Conservation (phyloP, 2,113 vertebrate species). For the Myotis brandtii region DNA sequence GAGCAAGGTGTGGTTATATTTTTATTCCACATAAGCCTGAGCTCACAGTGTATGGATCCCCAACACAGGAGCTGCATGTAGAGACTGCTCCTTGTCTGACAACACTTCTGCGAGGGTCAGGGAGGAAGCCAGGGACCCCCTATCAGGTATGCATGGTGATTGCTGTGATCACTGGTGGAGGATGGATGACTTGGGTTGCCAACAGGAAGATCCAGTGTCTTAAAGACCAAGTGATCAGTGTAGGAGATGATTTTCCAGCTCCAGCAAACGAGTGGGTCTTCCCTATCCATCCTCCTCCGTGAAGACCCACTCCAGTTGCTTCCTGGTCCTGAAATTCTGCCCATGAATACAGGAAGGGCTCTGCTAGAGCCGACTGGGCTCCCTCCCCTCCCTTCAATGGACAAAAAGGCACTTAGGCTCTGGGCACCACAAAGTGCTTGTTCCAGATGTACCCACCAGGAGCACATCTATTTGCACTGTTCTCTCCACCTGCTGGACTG, state of each 20-base stretch:
- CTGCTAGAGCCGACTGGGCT: background rate
- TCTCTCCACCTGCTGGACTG: background rate
- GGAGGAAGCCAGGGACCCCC: background rate
- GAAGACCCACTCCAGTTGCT: background rate
- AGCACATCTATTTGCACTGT: background rate
- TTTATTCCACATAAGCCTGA: background rate
- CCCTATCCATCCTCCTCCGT: too few species aligned
- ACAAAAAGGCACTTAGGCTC: background rate
- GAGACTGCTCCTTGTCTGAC: background rate
- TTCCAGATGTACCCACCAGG: background rate
- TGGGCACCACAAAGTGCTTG: background rate
- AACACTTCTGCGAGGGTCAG: background rate
- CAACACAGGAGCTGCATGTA: background rate
- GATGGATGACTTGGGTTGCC: background rate
- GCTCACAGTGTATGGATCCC: background rate
- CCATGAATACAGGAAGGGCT: background rate
- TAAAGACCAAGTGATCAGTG: background rate
- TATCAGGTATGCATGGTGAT: fast-evolving
- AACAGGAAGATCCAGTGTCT: background rate
- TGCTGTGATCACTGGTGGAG: background rate
- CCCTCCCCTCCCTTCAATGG: background rate
- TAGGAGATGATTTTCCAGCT: background rate
- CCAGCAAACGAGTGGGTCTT: background rate
- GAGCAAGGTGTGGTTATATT: too few species aligned
- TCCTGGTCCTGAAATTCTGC: background rate